Conservation (phyloP, 2,113 vertebrate genomes). For the Potamarius usumacintae region DNA sequence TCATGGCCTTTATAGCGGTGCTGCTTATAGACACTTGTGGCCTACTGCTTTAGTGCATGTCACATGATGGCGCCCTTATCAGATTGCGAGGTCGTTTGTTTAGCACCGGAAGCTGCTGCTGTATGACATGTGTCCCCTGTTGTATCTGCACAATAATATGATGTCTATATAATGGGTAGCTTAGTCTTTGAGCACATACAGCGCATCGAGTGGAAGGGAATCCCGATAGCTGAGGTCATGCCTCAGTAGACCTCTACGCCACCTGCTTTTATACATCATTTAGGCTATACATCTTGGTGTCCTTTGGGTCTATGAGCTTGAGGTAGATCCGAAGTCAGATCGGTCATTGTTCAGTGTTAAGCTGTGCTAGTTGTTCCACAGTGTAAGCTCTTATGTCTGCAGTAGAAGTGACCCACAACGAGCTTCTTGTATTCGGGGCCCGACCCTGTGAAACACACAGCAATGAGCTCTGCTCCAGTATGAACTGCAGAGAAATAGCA, state of each 20-base stretch:
- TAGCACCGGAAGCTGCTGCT: slow-evolving; percentile 46
- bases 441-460: slow-evolving; percentile 7
- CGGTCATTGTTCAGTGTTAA: slow-evolving; percentile 3
- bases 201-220: background rate
- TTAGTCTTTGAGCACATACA: slow-evolving; percentile 15
- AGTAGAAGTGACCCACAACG: background rate
- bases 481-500: slow-evolving; percentile 21
- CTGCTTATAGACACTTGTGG: slow-evolving; percentile 16
- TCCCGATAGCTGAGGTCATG: background rate
- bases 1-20: slow-evolving; percentile 26
- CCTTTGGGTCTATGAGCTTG: background rate
- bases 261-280: background rate
- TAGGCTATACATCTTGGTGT: background rate
- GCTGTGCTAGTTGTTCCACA: slow-evolving; percentile 12
- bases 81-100: slow-evolving; percentile 50
- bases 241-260: background rate
- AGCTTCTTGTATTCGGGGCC: slow-evolving; percentile 19
- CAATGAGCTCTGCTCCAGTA: slow-evolving; percentile 12
- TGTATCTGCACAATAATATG: slow-evolving; percentile 21
- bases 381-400: slow-evolving; percentile 5
- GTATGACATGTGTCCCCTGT: slow-evolving; percentile 45
- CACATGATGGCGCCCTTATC: slow-evolving; percentile 47
- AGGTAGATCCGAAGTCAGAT: background rate
- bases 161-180: slow-evolving; percentile 3
- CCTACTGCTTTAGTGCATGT: slow-evolving; percentile 28